Conservation (phyloP, 2,113 vertebrate genomes). For the Origma solitaria region DNA sequence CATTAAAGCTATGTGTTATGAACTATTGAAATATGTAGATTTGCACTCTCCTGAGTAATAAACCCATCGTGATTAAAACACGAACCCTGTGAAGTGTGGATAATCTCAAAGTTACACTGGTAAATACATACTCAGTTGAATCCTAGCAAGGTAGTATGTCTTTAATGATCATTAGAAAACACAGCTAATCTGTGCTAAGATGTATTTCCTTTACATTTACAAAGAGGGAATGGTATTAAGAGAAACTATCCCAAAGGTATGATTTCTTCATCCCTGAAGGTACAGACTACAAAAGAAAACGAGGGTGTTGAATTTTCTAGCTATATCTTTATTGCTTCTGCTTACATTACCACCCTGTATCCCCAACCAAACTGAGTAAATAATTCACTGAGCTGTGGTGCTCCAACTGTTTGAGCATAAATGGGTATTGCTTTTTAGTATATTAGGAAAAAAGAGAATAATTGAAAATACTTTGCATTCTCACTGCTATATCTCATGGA, state of each 20-base stretch:
- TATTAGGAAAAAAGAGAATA: not conserved
- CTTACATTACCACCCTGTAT: not conserved
- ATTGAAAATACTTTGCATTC: not conserved
- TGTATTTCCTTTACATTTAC: not conserved
- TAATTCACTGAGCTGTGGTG: not conserved
- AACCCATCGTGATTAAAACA: not conserved
- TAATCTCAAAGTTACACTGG: not conserved
- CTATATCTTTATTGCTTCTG: not conserved
- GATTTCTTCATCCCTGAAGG: not conserved
- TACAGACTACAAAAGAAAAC: not conserved
- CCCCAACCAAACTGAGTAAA: not conserved
- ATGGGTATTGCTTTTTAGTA: not conserved
- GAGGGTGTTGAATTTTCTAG: not conserved
- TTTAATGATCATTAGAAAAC: not conserved
- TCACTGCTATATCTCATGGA: not conserved
- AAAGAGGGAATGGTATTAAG: not conserved
- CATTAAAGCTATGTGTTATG: not conserved
- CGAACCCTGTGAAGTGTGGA: not conserved
- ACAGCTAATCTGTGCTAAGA: not conserved
- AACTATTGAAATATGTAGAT: not conserved
- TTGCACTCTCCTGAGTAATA: not conserved
- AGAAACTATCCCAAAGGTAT: not conserved
- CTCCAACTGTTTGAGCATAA: not conserved
- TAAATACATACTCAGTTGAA: not conserved
- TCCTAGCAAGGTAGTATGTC: not conserved